Base-by-base conservation (phyloP, 2,113 vertebrate species). In the Salminus brasiliensis region DNA sequence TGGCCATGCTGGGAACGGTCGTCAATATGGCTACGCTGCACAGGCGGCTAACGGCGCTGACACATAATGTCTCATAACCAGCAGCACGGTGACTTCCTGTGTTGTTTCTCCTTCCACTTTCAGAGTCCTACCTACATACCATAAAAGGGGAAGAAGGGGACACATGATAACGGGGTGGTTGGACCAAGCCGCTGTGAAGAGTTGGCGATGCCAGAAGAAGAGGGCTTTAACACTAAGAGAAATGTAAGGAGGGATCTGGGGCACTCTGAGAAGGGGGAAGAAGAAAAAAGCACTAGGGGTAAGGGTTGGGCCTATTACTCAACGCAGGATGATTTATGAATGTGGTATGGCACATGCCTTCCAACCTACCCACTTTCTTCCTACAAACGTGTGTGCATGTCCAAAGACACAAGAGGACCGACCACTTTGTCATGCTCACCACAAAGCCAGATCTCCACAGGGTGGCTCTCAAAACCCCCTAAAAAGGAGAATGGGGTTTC, bases 71-170 rank as follows among this genome's bases (percentile, higher is more conserved):
- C 72, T 75, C 69, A 74, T 25, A 77, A 73, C 55, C 47, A 74
- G 27, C 63, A 82, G 68, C 27, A 15, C 52, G 57, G 0, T 8
- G 45, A 68, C 82, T 80, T 80, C 78, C 82, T 84, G 82, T 84
- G 32, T 66, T 77, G 52, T 39, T 43, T 65, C 15, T 53, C 73
- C 74, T 49, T 80, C 78, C 68, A 77, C 69, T 79, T 79, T 79
- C 57, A 72, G 47, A 52, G 62, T 21, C 52, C 66, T 41, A 84
- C 73, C 73, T 80, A 66, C 41, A 76, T 76, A 83, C 78, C 74
- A 84, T 80, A 84, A 80, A 84, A 77, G 82, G 72, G 74, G 52
- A 83, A 59, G 45, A 70, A 55, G 41, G 47, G 47, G 55, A 55
- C 32, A 74, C 2, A 15, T 53, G 62, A 66, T 39, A 52, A 15